A percentile compares a stretch with the other conserved stretches of the same genome.
Evolutionary conservation across 1,140 invertebrate genomes (phyloP).

Genomic region (Elymnias hypermnestra): DNA sequence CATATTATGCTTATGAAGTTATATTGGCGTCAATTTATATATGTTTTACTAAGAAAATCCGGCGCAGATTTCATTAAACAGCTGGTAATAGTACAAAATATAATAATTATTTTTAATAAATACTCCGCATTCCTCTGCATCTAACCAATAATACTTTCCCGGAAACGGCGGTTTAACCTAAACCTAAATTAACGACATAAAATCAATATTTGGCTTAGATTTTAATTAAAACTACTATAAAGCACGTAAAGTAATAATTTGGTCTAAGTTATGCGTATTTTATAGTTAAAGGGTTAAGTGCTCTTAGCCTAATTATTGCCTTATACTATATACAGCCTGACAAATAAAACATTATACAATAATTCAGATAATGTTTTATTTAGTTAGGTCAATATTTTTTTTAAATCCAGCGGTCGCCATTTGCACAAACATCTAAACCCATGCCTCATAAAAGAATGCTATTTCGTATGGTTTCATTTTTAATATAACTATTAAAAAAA

Average conservation of each 20-base stretch:
- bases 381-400: too few species aligned
- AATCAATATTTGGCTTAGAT: slow-evolving; percentile 75
- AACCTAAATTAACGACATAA: slow-evolving; percentile 59
- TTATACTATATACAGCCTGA: slow-evolving; percentile 27
- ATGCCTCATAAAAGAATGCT: slow-evolving; percentile 26
- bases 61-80: too few species aligned
- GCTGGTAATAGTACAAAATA: slow-evolving; percentile 27
- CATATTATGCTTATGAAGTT: slow-evolving; percentile 66
- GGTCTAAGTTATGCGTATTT: slow-evolving; percentile 73
- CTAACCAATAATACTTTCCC: slow-evolving; percentile 68
- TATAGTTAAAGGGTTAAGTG: slow-evolving; percentile 67
- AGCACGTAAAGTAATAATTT: slow-evolving; percentile 73
- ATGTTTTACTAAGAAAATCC: too few species aligned
- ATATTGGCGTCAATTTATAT: slow-evolving; percentile 28
- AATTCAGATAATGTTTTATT: slow-evolving; percentile 47
- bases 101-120: slow-evolving; percentile 51
- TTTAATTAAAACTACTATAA: slow-evolving; percentile 72
- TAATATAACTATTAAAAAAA: not conserved
- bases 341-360: not conserved
- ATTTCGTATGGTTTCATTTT: not conserved
- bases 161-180: slow-evolving; percentile 55
- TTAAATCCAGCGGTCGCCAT: slow-evolving; percentile 49
- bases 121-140: slow-evolving; percentile 48
- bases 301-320: slow-evolving; percentile 70
- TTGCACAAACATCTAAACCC: slow-evolving; percentile 31